A percentile compares a stretch with the other conserved stretches of the same genome.
Conservation (phyloP, 2,113 vertebrate species). For the Clarias gariepinus region DNA sequence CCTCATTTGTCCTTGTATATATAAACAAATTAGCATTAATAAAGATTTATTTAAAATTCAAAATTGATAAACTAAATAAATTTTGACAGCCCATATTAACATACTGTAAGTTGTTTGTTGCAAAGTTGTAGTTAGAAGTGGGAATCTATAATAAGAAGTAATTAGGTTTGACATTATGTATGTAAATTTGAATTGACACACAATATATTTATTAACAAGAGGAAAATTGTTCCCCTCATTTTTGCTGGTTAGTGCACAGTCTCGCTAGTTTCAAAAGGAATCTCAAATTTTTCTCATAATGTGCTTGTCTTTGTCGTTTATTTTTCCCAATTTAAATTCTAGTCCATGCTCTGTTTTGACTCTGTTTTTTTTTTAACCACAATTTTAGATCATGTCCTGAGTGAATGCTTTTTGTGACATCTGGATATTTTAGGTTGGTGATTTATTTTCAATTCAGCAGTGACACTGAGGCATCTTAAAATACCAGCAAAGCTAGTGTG, state of each 20-base stretch:
- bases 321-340: not conserved
- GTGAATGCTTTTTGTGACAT: not conserved
- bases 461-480: conserved; percentile 9
- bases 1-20: too few species aligned
- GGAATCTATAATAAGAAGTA: too few species aligned
- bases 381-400: not conserved
- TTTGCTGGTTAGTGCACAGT: not conserved
- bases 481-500: not conserved
- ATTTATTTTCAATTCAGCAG: not conserved
- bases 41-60: too few species aligned
- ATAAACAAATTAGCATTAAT: too few species aligned
- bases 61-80: too few species aligned
- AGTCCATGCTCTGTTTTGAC: not conserved
- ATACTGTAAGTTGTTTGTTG: too few species aligned
- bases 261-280: not conserved
- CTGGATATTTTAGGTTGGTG: not conserved
- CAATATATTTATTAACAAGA: not conserved
- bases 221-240: not conserved
- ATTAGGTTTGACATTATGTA: too few species aligned
- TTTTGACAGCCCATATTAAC: too few species aligned
- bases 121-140: too few species aligned
- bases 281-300: not conserved
- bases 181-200: not conserved
- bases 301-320: not conserved
- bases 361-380: not conserved